A percentile compares a stretch with the other conserved stretches of the same genome.
These are phyloP conservation scores for Papilio polytes DNA, from an alignment of 1,140 invertebrate genomes.

Conservation along the genomic window DNA sequence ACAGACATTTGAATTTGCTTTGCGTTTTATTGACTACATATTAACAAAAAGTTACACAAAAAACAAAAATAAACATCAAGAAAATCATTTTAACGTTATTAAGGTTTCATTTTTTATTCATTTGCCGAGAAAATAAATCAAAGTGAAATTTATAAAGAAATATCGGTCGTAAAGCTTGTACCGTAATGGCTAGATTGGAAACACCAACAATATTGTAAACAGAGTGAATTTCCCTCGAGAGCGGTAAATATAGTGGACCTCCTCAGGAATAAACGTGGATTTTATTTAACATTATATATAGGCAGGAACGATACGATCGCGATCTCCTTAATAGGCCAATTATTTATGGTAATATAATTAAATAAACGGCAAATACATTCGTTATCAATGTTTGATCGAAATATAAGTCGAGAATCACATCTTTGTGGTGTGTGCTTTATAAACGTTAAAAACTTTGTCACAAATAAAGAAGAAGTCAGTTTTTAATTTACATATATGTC, in stretches of 20 bases:
- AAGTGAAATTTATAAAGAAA: conserved; percentile 29
- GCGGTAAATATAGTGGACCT: conserved; percentile 26
- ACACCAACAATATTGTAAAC: conserved; percentile 29
- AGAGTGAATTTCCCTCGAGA: conserved; percentile 22
- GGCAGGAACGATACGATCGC: background rate
- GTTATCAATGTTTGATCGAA: no score
- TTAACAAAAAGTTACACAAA: background rate
- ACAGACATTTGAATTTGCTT: no score
- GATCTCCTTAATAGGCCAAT: background rate
- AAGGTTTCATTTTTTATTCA: background rate
- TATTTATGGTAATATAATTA: background rate
- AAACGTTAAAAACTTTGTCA: no score
- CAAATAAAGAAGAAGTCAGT: no score
- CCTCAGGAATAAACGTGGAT: background rate
- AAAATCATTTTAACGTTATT: background rate
- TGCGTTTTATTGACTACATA: no score
- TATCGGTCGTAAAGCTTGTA: conserved; percentile 23
- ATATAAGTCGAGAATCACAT: no score
- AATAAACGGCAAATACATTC: background rate
- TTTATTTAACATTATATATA: conserved; percentile 19
- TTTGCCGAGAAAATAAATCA: conserved; percentile 18
- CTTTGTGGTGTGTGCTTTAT: no score
- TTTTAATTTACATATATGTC: no score
- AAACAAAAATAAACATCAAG: background rate
- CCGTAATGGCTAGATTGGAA: conserved; percentile 27